Base-by-base conservation (phyloP, 2,888 invertebrate species). In the Drosophila anomelani region DNA sequence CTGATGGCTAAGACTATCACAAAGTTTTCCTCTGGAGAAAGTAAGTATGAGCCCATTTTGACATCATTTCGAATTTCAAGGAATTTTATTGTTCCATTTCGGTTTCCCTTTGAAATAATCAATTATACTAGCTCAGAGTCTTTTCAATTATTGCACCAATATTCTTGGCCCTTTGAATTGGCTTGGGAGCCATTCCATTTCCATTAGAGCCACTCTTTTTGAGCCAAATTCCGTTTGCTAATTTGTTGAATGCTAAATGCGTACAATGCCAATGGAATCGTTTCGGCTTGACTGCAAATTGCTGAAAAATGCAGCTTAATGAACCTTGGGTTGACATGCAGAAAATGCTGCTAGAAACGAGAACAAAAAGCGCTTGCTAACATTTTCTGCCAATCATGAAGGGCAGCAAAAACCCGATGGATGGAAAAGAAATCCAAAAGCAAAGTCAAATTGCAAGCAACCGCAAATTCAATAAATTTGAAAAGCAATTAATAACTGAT, bases 401-500 rank as follows among this genome's bases (percentile, higher is more conserved):
- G 26, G 51, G 36, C 36, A 15, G 43, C 56, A 63, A 63, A 55
- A 72, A 38, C 49, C 20, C 15, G 17, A 39, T 38, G 32, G 47
- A 41, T 38, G 32, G 47, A 41, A 43, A 51, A 62, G 73, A 72
- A 47, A 66, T 56, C 57, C 46, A 15, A 46, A 46, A 46, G 26
- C 58, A 69, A 63, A 59, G 63, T 61, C 67, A 58, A 74, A 61
- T 66, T 69, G 75, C 61, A 68, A 59, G 67, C 75, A 76, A 75
- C 85, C 79, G 72, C 82, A 89, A 89, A 85, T 84, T 90, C 86
- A 89, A 90, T 91, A 90, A 84, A 81, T 84, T 81, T 86, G 80
- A 79, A 89, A 91, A 90, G 90, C 90, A 91, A 91, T 91, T 90
- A 90, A 90, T 91, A 91, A 89, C 82, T 90, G 91, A 90, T 90